Conservation (phyloP, 2,888 invertebrate genomes). For the Augochlorella aurata region DNA sequence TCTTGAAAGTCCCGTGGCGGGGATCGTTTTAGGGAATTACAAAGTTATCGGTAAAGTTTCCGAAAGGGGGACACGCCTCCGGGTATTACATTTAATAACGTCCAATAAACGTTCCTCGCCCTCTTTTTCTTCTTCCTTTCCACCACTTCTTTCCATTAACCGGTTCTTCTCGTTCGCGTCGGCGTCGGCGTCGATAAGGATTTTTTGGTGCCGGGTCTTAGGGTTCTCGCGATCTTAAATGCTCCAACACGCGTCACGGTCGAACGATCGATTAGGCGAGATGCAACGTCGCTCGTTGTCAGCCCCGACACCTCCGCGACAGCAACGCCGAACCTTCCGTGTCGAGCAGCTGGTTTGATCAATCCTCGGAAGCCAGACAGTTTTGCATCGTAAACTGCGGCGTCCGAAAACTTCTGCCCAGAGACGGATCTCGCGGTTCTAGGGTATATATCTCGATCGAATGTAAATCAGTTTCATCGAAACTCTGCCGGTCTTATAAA, state of each 20-base stretch:
- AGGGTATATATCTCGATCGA: too few relatives aligned
- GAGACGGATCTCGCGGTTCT: too few relatives aligned
- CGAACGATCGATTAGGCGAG: constrained; percentile 1
- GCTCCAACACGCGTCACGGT: constrained; percentile 3
- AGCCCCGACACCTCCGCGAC: not conserved
- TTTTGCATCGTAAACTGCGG: too few relatives aligned
- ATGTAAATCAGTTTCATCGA: too few relatives aligned
- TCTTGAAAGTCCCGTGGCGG: constrained; percentile 66
- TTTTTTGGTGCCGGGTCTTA: not conserved
- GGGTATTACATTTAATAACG: constrained; percentile 77
- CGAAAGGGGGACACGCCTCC: constrained; percentile 70
- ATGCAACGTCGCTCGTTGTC: not conserved
- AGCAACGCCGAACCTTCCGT: not conserved
- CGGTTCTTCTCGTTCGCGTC: not conserved
- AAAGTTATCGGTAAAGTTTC: constrained; percentile 75
- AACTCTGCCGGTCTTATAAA: too few relatives aligned
- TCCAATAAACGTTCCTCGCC: constrained; percentile 69
- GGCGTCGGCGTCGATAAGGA: not conserved
- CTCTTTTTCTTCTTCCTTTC: not conserved
- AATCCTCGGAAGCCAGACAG: not conserved
- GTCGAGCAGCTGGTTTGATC: not conserved
- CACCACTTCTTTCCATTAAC: constrained; percentile 4
- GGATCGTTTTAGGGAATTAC: constrained; percentile 75
- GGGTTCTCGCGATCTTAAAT: constrained; percentile 34
- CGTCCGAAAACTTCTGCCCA: too few relatives aligned